Percentiles rank a stretch among this genome's conserved stretches.
Conservation (phyloP, 2,888 invertebrate species). For the Uropetala carovei region DNA sequence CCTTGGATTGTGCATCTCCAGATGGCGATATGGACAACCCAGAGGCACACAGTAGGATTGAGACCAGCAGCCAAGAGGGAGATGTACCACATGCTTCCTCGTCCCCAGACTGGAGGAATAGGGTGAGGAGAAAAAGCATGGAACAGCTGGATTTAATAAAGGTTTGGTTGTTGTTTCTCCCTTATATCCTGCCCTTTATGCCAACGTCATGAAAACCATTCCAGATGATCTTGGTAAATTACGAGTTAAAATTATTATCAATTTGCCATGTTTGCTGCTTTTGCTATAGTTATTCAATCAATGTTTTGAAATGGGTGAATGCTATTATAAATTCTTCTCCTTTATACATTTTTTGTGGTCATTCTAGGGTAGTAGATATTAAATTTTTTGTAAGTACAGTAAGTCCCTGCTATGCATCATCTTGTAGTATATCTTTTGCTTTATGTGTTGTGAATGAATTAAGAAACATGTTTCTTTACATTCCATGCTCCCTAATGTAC, state of each 20-base stretch:
- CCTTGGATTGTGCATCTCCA: conserved; percentile 73
- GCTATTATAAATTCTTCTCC: not conserved
- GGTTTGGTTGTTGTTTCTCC: conserved; percentile 75
- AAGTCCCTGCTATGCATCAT: too few relatives aligned
- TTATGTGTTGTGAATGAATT: not conserved
- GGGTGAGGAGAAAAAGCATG: conserved; percentile 94
- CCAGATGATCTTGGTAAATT: conserved; percentile 67
- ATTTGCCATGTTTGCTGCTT: not conserved
- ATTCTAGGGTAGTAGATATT: not conserved
- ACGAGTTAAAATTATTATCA: conserved; percentile 66
- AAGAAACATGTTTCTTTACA: not conserved
- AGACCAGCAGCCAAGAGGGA: conserved; percentile 70
- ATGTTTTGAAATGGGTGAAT: not conserved
- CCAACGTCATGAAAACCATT: conserved; percentile 67
- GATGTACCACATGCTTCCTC: conserved; percentile 69
- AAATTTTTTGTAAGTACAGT: too few relatives aligned
- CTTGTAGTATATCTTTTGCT: not conserved
- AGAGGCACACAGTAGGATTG: conserved; percentile 70
- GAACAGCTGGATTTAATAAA: conserved; percentile 96
- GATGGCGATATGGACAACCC: conserved; percentile 64
- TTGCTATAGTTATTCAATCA: not conserved
- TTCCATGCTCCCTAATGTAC: too few relatives aligned
- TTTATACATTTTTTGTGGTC: not conserved
- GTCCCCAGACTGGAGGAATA: conserved; percentile 72
- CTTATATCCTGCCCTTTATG: conserved; percentile 69